These are phyloP conservation scores for Ladona fulva DNA, from an alignment of 1,140 invertebrate genomes.

Conservation along the genomic window DNA sequence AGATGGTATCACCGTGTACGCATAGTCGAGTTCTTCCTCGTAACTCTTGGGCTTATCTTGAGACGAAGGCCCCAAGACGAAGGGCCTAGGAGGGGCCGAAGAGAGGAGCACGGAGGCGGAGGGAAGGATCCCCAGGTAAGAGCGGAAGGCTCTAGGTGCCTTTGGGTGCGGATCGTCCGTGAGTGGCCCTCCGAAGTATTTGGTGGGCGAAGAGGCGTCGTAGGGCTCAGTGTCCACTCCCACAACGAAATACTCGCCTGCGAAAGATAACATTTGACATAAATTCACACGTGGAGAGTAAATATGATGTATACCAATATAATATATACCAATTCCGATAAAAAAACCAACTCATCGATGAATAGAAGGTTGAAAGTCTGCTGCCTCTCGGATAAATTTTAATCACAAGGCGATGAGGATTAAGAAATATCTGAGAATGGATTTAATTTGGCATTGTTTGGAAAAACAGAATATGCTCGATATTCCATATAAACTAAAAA, in stretches of 20 bases:
- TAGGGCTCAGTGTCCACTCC: constrained; percentile 85
- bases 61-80: neutral
- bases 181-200: constrained; percentile 64
- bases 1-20: constrained; percentile 15
- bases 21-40: neutral
- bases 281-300: too few species aligned
- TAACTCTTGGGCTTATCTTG: neutral
- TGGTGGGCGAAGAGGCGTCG: constrained; percentile 58
- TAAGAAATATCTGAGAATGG: too few species aligned
- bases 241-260: constrained; percentile 82
- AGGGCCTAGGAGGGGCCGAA: constrained; percentile 45
- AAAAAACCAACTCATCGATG: too few species aligned
- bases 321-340: too few species aligned
- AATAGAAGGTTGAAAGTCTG: too few species aligned
- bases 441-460: too few species aligned
- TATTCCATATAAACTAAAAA: too few species aligned
- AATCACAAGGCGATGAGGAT: too few species aligned
- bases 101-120: constrained; percentile 28
- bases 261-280: constrained; percentile 23
- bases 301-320: too few species aligned
- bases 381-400: too few species aligned
- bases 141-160: constrained; percentile 51
- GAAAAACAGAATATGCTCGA: too few species aligned
- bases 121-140: constrained; percentile 55
- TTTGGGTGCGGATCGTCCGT: constrained; percentile 47